Evolutionary conservation across 2,797 vertebrate genomes (phyloP).

Genomic region (Phylloscopus collybita): DNA sequence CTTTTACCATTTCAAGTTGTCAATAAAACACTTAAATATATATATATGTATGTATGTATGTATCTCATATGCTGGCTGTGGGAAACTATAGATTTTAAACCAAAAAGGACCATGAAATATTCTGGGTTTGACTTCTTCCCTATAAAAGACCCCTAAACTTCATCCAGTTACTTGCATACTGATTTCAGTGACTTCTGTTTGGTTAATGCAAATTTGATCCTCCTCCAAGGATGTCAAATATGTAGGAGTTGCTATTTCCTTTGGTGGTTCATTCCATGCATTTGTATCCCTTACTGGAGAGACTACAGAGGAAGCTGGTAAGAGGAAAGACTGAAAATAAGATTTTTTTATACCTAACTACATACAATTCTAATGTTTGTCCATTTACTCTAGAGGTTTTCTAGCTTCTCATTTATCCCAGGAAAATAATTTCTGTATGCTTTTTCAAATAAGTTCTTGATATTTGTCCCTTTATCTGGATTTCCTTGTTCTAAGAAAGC

Average conservation of each 20-base stretch:
- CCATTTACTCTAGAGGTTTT: neutral
- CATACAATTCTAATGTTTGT: neutral
- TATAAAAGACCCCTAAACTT: neutral
- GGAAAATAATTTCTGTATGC: neutral
- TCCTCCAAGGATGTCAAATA: neutral
- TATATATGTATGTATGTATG: neutral
- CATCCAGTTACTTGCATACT: neutral
- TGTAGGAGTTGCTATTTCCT: neutral
- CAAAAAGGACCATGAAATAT: neutral
- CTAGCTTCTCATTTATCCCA: neutral
- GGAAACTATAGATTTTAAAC: neutral
- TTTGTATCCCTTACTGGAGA: neutral
- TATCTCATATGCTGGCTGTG: neutral
- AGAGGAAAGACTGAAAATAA: neutral
- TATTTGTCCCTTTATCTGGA: neutral
- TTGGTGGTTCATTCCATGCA: neutral
- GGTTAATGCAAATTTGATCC: neutral
- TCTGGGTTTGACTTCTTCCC: neutral
- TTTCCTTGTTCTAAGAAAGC: neutral
- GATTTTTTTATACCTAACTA: neutral
- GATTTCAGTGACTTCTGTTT: neutral
- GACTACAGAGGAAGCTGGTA: neutral
- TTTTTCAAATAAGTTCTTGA: neutral
- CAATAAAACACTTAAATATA: neutral
- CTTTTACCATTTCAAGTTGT: neutral